Percentiles rank a stretch among this genome's conserved stretches.
phyloP scores from a whole-genome alignment of 2,797 vertebrate genomes.

The Manis crassicaudata region DNA sequence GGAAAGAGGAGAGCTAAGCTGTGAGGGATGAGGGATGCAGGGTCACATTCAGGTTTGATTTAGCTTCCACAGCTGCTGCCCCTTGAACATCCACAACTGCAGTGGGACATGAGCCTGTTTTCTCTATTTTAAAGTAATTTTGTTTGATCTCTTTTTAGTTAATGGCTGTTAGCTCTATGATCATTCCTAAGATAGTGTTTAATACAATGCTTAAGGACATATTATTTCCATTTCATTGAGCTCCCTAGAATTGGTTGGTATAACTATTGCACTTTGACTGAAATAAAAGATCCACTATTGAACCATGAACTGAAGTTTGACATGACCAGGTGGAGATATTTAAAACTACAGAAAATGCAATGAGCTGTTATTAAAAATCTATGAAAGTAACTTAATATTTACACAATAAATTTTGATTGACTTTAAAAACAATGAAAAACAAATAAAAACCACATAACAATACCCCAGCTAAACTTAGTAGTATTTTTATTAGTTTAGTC shows the following conservation, averaged over 20 bases:
- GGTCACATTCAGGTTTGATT: neutral
- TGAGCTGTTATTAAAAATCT: neutral
- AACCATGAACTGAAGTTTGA: neutral
- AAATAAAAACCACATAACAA: neutral
- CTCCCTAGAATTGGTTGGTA: neutral
- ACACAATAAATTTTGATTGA: neutral
- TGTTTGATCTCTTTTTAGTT: neutral
- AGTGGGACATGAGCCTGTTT: neutral
- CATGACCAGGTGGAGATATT: neutral
- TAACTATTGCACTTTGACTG: neutral
- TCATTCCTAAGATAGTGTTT: constrained; percentile 1
- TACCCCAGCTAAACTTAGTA: neutral
- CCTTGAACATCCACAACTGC: neutral
- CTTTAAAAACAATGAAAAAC: neutral
- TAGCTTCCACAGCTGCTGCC: neutral
- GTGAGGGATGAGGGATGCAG: neutral
- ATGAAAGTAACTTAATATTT: neutral
- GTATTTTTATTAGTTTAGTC: neutral
- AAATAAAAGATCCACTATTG: constrained; percentile 14
- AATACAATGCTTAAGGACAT: neutral
- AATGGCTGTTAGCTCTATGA: neutral
- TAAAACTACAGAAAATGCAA: neutral
- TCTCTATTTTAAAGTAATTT: neutral
- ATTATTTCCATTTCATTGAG: neutral
- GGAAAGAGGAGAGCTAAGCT: neutral